Evolutionary conservation across 2,888 invertebrate genomes (phyloP).

Genomic region (Elysia crispata): DNA sequence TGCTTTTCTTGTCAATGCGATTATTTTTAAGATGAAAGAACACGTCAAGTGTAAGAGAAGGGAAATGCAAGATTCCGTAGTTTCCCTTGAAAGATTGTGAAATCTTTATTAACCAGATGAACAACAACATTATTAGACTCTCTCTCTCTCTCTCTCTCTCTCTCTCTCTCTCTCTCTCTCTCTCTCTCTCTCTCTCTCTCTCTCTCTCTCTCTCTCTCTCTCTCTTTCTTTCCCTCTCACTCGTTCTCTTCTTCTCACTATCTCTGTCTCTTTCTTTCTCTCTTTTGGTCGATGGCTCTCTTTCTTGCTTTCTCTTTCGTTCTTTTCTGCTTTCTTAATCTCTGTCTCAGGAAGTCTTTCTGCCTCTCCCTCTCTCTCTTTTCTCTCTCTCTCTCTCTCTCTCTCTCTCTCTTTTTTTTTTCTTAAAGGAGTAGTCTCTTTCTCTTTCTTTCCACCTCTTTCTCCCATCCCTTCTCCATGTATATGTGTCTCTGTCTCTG

Average conservation of each 20-base stretch:
- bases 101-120: too few species aligned
- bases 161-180: background rate
- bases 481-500: conserved; percentile 18
- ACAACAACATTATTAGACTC: too few species aligned
- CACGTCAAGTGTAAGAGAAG: too few species aligned
- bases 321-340: background rate
- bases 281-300: background rate
- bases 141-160: background rate
- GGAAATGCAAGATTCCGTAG: too few species aligned
- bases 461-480: background rate
- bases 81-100: too few species aligned
- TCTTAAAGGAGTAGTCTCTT: background rate
- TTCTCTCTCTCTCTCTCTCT: background rate
- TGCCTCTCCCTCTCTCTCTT: conserved; percentile 2
- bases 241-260: background rate
- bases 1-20: too few species aligned
- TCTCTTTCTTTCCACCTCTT: background rate
- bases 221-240: background rate
- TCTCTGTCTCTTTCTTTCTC: background rate
- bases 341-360: conserved; percentile 13
- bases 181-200: background rate
- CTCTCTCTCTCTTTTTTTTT: background rate
- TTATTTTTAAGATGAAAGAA: too few species aligned
- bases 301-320: background rate
- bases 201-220: conserved; percentile 10